Percentiles rank a stretch among this genome's conserved stretches.
phyloP scores from a whole-genome alignment of 2,797 vertebrate genomes.

The Oceanodroma leucorhoa region DNA sequence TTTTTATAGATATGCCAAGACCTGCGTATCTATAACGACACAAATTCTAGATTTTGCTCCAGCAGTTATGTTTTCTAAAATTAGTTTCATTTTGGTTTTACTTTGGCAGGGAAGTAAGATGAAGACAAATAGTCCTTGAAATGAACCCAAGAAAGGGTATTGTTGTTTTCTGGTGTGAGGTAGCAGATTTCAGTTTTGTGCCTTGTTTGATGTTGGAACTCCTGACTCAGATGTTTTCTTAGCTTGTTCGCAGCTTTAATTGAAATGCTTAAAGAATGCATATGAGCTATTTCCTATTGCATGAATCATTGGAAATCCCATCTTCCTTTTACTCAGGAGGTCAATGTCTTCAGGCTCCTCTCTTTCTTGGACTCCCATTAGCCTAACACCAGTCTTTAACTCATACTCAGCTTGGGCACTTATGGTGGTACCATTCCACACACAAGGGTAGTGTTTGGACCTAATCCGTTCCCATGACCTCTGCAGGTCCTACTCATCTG shows the following conservation, averaged over 20 bases:
- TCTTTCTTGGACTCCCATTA: background rate
- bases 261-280: background rate
- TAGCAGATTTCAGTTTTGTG: background rate
- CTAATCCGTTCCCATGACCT: background rate
- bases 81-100: background rate
- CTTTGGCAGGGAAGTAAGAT: background rate
- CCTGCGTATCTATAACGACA: background rate
- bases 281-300: background rate
- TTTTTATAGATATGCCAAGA: background rate
- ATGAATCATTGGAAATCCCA: background rate
- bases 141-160: background rate
- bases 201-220: background rate
- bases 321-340: background rate
- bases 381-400: background rate
- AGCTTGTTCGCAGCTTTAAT: background rate
- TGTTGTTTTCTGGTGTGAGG: background rate
- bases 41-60: background rate
- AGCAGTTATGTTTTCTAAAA: background rate
- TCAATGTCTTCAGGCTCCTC: background rate
- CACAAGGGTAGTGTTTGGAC: accelerated
- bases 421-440: background rate
- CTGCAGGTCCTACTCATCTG: background rate
- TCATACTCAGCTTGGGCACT: background rate
- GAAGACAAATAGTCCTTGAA: background rate
- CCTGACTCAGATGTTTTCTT: background rate